These are phyloP conservation scores for Synanthedon tipuliformis DNA, from an alignment of 2,888 invertebrate species.

Conservation along the genomic window DNA sequence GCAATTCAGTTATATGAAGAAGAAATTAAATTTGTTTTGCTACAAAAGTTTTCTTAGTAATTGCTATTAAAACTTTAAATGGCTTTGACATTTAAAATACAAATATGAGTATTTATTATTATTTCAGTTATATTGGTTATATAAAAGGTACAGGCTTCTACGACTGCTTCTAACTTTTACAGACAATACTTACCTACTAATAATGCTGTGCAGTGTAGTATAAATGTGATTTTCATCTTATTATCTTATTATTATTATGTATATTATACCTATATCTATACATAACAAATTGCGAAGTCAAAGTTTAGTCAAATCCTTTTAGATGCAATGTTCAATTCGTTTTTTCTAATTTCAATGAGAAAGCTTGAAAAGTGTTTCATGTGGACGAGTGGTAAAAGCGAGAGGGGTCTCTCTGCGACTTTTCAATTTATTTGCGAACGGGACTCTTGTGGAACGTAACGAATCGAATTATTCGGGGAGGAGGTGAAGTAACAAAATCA, in stretches of 20 bases:
- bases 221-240: no score
- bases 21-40: neutral
- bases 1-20: neutral
- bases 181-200: no score
- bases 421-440: constrained; percentile 34
- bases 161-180: no score
- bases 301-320: neutral
- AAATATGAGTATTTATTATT: neutral
- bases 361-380: neutral
- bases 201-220: no score
- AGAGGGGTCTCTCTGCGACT: constrained; percentile 14
- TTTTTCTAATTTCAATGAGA: neutral
- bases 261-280: no score
- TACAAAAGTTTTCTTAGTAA: neutral
- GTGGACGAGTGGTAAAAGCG: neutral
- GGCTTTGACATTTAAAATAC: neutral
- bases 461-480: constrained; percentile 3
- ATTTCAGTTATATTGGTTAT: no score
- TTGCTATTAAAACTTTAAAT: neutral
- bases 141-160: no score
- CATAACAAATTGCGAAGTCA: neutral
- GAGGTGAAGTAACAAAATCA: neutral
- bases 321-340: neutral
- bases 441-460: constrained; percentile 17
- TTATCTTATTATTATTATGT: no score